Percentiles rank a stretch among this genome's conserved stretches.
These are phyloP conservation scores for Ctenopoma multispine DNA, from an alignment of 2,797 vertebrate species.

Conservation along the genomic window DNA sequence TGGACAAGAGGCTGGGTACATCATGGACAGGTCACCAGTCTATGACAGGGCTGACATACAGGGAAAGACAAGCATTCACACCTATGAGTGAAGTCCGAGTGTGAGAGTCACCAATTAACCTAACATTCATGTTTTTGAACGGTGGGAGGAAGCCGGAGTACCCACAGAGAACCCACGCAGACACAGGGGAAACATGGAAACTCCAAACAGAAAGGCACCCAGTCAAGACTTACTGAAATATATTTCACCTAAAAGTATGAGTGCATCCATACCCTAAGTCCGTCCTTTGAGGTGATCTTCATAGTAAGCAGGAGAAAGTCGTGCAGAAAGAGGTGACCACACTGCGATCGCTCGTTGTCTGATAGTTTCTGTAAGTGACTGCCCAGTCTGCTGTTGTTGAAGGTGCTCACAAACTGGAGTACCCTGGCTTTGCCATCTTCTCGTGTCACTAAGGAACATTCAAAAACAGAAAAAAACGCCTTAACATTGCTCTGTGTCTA, in stretches of 20 bases:
- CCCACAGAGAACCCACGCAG: no score
- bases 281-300: conserved; percentile 69
- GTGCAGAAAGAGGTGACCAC: conserved; percentile 63
- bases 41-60: no score
- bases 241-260: background rate
- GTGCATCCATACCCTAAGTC: conserved; percentile 63
- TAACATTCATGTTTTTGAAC: no score
- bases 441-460: conserved; percentile 49
- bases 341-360: conserved; percentile 51
- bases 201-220: no score
- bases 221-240: background rate
- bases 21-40: no score
- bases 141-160: no score
- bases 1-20: no score
- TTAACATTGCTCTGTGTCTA: background rate
- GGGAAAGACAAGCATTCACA: no score
- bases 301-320: conserved; percentile 80
- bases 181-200: no score
- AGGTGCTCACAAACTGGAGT: conserved; percentile 75
- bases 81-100: no score
- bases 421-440: conserved; percentile 57
- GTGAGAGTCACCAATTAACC: no score
- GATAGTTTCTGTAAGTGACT: conserved; percentile 69
- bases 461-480: background rate
- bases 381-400: conserved; percentile 70